A percentile compares a stretch with the other conserved stretches of the same genome.
These are phyloP conservation scores for Cassiopea andromeda DNA, from an alignment of 30 jellyfish, hydroid and myxozoan genomes.

Conservation along the genomic window DNA sequence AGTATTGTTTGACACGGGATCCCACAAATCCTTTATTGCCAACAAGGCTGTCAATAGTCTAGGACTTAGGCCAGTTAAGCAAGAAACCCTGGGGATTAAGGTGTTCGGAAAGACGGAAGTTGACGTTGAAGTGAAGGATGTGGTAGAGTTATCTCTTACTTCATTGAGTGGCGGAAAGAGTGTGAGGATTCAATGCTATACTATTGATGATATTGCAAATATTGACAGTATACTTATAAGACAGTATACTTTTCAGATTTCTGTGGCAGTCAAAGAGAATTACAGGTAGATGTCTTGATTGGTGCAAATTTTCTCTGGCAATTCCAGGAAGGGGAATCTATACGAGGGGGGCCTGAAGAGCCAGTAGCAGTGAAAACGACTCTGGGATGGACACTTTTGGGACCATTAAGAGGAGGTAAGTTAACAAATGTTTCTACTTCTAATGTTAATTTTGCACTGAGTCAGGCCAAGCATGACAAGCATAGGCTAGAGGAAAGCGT, in stretches of 20 bases:
- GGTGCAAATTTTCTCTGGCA: slow-evolving; percentile 19
- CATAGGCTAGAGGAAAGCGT: neutral
- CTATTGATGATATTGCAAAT: neutral
- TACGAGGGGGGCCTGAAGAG: slow-evolving; percentile 31
- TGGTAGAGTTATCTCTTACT: slow-evolving; percentile 14
- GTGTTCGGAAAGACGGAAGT: slow-evolving; percentile 24
- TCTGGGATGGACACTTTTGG: slow-evolving; percentile 38
- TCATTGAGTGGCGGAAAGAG: slow-evolving; percentile 6
- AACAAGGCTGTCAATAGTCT: slow-evolving; percentile 30
- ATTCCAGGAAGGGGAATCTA: neutral
- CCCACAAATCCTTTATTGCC: too few relatives aligned
- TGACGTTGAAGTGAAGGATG: slow-evolving; percentile 8
- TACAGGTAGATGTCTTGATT: neutral
- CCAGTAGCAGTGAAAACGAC: slow-evolving; percentile 38
- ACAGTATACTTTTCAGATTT: slow-evolving; percentile 16
- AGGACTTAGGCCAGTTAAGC: slow-evolving; percentile 35
- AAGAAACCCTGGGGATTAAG: neutral
- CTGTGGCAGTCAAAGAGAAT: neutral
- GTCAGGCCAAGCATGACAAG: neutral
- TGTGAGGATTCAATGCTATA: neutral
- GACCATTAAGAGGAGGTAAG: slow-evolving; percentile 19
- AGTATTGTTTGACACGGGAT: too few relatives aligned
- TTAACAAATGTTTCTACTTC: neutral
- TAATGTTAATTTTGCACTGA: neutral
- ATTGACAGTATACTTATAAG: neutral